Evolutionary conservation across 2,797 vertebrate genomes (phyloP), one percentile per base, ranked within the genome.

Genomic region (Acipenser oxyrinchus): DNA sequence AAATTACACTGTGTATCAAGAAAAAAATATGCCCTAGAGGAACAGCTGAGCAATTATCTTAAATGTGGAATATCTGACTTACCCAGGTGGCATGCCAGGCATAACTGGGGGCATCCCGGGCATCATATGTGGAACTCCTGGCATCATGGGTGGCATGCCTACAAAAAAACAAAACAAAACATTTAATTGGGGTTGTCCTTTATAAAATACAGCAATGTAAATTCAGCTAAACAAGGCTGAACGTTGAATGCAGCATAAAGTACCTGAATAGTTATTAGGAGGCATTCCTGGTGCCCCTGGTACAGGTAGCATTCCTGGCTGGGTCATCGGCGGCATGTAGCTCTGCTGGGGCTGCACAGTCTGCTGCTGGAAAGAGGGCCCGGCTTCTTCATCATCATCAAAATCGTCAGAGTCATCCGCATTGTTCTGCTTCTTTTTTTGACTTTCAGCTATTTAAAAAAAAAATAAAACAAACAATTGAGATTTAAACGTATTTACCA

Each of bases 1-100:
- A 75, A 80, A 23, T 51, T 48, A 64, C 63, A 64, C 9, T 51
- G 51, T 64, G 13, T 10, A 64, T 64, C 63, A 52, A 51, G 63
- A 51, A 64, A 60, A 64, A 23, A 64, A 64, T 51, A 64, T 64
- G 63, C 63, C 53, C 50, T 37, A 37, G 37, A 5, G 37, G 4
- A 37, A 37, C 37, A 37, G 37, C 37, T 37, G 37, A 37, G 37
- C 3, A 37, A 37, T 4, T 37, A 37, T 37, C 3, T 37, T 37
- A 37, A 37, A 37, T 37, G 37, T 37, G 37, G 37, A 37, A 37
- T 37, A 37, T 37, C 37, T 37, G 37, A 74, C 89, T 86, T 82
- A 99, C 96, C 95, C 96, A 71, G 93, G 96, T 49, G 37, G 96
- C 94, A 99, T 96, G 65, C 94, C 95, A 78, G 93, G 95, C 93